phyloP scores from a whole-genome alignment of 2,113 vertebrate species.

The Bombycilla garrulus region DNA sequence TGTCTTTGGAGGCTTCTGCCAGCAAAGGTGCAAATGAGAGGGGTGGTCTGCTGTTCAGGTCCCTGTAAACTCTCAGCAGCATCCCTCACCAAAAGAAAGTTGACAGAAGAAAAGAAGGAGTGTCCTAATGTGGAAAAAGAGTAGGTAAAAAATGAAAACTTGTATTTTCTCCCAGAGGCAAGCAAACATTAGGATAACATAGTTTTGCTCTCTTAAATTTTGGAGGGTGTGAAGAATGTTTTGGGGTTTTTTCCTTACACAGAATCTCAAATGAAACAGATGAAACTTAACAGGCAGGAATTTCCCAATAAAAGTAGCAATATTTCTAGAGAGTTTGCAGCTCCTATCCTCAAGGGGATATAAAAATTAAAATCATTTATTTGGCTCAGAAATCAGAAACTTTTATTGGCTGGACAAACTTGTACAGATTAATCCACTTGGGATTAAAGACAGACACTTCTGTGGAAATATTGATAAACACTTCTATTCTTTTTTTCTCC shows the following conservation, averaged over 20 bases:
- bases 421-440: not conserved
- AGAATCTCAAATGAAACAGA: not conserved
- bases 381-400: not conserved
- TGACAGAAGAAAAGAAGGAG: not conserved
- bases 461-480: not conserved
- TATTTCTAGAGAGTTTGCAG: not conserved
- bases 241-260: not conserved
- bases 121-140: not conserved
- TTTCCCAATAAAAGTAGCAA: not conserved
- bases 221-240: not conserved
- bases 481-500: not conserved
- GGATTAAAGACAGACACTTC: not conserved
- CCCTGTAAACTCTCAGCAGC: not conserved
- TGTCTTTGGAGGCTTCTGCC: fast-evolving
- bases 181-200: not conserved
- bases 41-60: fast-evolving
- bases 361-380: not conserved
- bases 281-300: not conserved
- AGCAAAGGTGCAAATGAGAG: not conserved
- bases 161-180: not conserved
- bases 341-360: not conserved
- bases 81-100: not conserved
- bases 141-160: not conserved
- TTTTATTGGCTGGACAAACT: not conserved
- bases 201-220: not conserved